Base-by-base conservation (phyloP, 2,113 vertebrate genomes). In the Dolichallabes microphthalmus region DNA sequence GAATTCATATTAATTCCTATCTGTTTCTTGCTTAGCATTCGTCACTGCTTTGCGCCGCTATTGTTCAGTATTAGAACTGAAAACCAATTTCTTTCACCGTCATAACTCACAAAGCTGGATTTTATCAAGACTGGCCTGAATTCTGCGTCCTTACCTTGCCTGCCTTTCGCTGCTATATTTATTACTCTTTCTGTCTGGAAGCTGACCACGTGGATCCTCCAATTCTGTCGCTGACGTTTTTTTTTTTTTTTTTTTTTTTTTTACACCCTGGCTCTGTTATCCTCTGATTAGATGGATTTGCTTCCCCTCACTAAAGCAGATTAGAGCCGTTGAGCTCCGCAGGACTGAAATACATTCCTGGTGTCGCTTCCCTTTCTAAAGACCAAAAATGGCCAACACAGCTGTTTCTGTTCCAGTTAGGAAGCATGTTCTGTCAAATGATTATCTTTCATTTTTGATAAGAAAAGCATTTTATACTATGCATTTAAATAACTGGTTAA, bases 281-380 rank as follows among this genome's bases (percentile, higher is more conserved):
- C 74, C 57, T 83, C 82, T 85, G 79, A 89, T 90, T 80, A 89
- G 87, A 83, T 90, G 87, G 88, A 92, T 93, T 87, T 90, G 39
- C 79, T 84, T 87, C 88, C 88, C 60, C 81, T 77, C 87, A 84
- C 89, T 88, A 88, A 91, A 91, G 82, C 69, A 64, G 90, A 92
- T 90, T 90, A 92, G 75, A 85, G 82, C 71, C 73, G 83, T 78
- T 89, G 87, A 91, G 89, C 85, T 87, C 64, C 66, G 53, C 19
- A 78, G 85, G 69, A 60, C 64, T 20, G 57, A 66, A 90, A 73
- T 86, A 79, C 64, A 82, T 87, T 82, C 82, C 66, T 83, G 74
- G 82, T 68, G 39, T 45, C 60, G 32, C 50, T 53, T 58, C 60
- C 55, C 55, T 78, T 78, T 58, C 53, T 27, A 50, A 50, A 50